Base-by-base conservation (phyloP, 2,113 vertebrate genomes). In the Pteropus alecto region DNA sequence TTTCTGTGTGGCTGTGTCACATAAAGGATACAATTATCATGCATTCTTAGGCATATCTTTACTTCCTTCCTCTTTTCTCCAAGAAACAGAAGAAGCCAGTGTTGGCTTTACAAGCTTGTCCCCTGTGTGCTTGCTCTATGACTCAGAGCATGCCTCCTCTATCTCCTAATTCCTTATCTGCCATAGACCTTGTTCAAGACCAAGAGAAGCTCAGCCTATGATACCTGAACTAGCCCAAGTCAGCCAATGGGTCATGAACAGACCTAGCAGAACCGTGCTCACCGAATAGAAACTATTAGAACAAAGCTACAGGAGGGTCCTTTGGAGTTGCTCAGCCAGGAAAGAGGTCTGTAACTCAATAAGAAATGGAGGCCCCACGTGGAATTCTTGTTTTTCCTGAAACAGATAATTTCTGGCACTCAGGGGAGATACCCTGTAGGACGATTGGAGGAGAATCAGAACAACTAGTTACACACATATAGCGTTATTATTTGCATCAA, bases 111-210 rank as follows among this genome's bases (percentile, higher is more conserved):
- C 3, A 65, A 79, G 22, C 30, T n/a, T 38, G 21, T 73, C 51
- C 28, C 35, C 28, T 26, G 16, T 30, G 30, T 54, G 60, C 24
- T 48, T 78, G 54, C 67, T 51, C 21, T 82, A n/a, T 54, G 63
- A 67, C 1, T 26, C 16, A n/a, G 35, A 12, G 19, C 16, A 10
- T 0, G 0, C 10, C 1, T 73, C 21, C 24, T 43, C 15, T 18
- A 46, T 12, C 54, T 51, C 48, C 26, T 68, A 12, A 18, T 71
- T 84, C 58, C 41, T 58, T 73, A 28, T 22, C 33, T 88, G 51
- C 58, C 46, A 12, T 16, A 48, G 65, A 63, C 24, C 38, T 9
- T 65, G 46, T 78, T 82, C 54, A 58, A 79, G 56, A n/a, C 30
- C 33, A 35, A 67, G 46, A 70, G 26, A 88, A 13, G 74, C 15